Evolutionary conservation across 2,113 vertebrate genomes (phyloP), one percentile per base, ranked within the genome.

Genomic region (Cyprinodon tularosa): DNA sequence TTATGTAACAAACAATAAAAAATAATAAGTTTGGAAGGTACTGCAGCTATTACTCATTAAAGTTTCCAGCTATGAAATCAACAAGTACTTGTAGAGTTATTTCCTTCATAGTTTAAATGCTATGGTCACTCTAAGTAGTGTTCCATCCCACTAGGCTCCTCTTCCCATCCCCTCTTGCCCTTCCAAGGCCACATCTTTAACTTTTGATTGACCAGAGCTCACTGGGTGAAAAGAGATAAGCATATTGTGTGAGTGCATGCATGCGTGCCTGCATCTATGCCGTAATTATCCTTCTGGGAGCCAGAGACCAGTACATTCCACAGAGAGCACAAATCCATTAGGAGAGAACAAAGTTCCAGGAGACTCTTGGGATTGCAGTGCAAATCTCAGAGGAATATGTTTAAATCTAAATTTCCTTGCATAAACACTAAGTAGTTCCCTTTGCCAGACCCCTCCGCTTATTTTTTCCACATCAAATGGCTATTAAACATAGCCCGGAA

Each of bases 231-330:
- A 86, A 71, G 76, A 50, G 45, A 50, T 71, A 67, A 77, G 17
- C 40, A 71, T 62, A 77, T 80, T 84, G 84, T 83, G 57, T 71
- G 72, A 66, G 83, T 81, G 79, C 66, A 84, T 87, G 82, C 83
- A 80, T 84, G 83, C 82, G 20, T 84, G 85, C 70, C 17, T 87
- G 77, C 76, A 71, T 84, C 81, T 68, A 76, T 10, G 6, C 36
- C 74, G 75, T 69, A 83, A 73, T 78, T 84, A 82, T 79, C 67
- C 88, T 82, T 83, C 37, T 4, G 84, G 89, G 84, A 88, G 67
- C 66, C 81, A 76, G 64, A 85, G 77, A 72, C 71, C 85, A 82
- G 71, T 40, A 73, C 78, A 90, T 91, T 92, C 87, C 87, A 74
- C 72, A 48, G 59, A 67, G 81, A 80, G 84, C 63, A 85, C 80